These are phyloP conservation scores for Semnornis frantzii DNA, from an alignment of 2,113 vertebrate species.

Conservation along the genomic window DNA sequence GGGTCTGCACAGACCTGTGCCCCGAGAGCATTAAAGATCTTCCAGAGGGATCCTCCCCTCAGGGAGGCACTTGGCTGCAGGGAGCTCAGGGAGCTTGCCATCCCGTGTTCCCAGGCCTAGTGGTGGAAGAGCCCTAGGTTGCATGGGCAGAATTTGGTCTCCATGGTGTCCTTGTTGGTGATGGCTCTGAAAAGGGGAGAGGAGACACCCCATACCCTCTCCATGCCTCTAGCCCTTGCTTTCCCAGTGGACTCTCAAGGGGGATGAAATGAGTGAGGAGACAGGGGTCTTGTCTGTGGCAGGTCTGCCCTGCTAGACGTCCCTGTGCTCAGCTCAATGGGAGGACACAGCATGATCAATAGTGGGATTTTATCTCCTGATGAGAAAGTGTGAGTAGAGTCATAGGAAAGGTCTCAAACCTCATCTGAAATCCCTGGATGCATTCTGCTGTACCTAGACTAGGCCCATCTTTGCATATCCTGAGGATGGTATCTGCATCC, in stretches of 20 bases:
- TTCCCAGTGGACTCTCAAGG: rapidly evolving
- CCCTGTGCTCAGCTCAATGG: neutral
- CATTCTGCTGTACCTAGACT: neutral
- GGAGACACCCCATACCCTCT: neutral
- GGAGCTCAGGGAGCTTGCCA: rapidly evolving
- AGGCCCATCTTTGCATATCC: neutral
- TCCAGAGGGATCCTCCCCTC: neutral
- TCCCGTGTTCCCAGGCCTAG: neutral
- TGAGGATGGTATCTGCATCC: neutral
- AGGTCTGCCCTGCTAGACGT: neutral
- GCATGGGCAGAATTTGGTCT: neutral
- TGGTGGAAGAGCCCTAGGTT: neutral
- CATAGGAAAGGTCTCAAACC: neutral
- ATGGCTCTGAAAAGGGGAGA: neutral
- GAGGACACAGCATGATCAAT: neutral
- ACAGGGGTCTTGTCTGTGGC: neutral
- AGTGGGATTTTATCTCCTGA: neutral
- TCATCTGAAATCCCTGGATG: neutral
- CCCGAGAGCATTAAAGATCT: neutral
- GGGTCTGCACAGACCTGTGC: neutral
- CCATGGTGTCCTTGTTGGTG: neutral
- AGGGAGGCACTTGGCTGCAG: neutral
- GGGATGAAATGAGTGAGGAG: neutral
- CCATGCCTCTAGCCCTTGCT: neutral
- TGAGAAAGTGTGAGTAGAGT: neutral